Evolutionary conservation across 92 coral and sea anemone species (phyloP), one percentile per base, ranked within the genome.

Genomic region (Virgularia gustaviana): DNA sequence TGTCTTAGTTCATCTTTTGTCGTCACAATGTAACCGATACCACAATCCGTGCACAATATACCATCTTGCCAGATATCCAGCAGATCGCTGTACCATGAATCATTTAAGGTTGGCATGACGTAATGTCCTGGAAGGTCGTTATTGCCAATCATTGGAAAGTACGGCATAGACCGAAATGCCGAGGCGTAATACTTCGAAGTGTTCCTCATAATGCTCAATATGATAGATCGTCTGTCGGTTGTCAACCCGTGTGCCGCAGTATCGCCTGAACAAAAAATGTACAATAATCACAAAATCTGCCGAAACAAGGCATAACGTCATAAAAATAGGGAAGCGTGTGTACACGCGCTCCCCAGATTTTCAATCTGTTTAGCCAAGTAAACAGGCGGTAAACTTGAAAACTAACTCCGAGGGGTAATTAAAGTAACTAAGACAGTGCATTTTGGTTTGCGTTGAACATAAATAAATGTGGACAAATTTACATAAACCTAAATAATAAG

Each of bases 41-140:
- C 27, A 39, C 78, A 79, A 32, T 75, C 41, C 24, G 57, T 68
- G 42, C 97, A 91, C 68, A 83, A 65, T 49, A 91, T 91, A 37
- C 85, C 70, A 0, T 88, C 85, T 30, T 77, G 81, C 95, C 95
- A 91, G 29, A 72, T 65, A 0, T 76, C 61, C 57, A 91, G 78
- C 3, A 90, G 65, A n/a, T 54, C 71, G 29, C 78, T 44, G 75
- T 88, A 88, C 97, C 97, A 91, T 25, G 65, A 78, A 47, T 70
- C 78, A 15, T 52, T 38, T 10, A 72, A 53, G 60, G 73, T 74
- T 55, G 97, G 96, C 36, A 91, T 68, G 20, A 86, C 60, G 42
- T 91, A 88, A 65, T 86, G 90, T 6, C 91, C 97, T n/a, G 94
- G 95, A 34, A 91, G 89, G 53, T 91, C 97, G 77, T 88, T 91